These are phyloP conservation scores for Crocallis elinguaria DNA, from an alignment of 2,888 invertebrate genomes.

Conservation along the genomic window DNA sequence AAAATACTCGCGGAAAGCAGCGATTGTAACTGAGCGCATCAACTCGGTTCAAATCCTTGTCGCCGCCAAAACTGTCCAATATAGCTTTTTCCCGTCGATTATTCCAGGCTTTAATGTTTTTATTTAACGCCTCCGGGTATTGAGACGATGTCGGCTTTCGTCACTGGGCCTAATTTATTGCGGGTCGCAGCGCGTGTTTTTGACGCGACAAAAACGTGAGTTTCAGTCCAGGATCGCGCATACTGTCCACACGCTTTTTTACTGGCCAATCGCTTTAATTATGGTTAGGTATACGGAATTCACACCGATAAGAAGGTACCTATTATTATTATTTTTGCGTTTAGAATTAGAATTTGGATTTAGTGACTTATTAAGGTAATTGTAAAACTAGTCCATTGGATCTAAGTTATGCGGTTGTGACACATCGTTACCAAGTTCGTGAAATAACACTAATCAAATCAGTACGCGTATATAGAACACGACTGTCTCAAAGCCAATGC, in stretches of 20 bases:
- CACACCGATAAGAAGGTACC: slow-evolving; percentile 30
- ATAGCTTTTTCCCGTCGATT: slow-evolving; percentile 77
- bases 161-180: slow-evolving; percentile 80
- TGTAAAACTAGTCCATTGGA: neutral
- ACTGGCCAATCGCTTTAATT: slow-evolving; percentile 76
- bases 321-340: slow-evolving; percentile 31
- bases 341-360: slow-evolving; percentile 28
- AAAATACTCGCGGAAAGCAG: slow-evolving; percentile 43
- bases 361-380: slow-evolving; percentile 30
- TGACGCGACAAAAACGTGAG: slow-evolving; percentile 71
- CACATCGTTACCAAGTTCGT: neutral
- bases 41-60: slow-evolving; percentile 57
- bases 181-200: slow-evolving; percentile 71
- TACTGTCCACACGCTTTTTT: slow-evolving; percentile 66
- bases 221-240: slow-evolving; percentile 59
- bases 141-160: slow-evolving; percentile 79
- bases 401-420: no score
- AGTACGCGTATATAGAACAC: neutral
- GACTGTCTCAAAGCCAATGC: slow-evolving; percentile 4
- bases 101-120: slow-evolving; percentile 83
- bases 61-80: slow-evolving; percentile 77
- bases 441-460: neutral
- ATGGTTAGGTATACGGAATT: slow-evolving; percentile 63
- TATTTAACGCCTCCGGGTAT: slow-evolving; percentile 80
- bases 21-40: slow-evolving; percentile 54